Base-by-base conservation (phyloP, 2,888 invertebrate genomes). In the Thelaira solivaga region DNA sequence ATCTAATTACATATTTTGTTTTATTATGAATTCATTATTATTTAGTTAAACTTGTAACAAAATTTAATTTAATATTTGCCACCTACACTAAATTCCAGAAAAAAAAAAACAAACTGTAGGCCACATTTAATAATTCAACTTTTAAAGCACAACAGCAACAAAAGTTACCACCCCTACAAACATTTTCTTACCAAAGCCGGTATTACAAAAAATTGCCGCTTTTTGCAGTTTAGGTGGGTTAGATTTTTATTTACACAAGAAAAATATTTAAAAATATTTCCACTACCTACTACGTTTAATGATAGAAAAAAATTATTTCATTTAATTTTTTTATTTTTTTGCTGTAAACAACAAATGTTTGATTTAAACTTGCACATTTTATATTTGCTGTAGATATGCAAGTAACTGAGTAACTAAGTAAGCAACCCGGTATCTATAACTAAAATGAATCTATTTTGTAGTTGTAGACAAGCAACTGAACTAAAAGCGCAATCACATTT, bases 401-500 rank as follows among this genome's bases (percentile, higher is more conserved):
- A n/a, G n/a, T 53, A 20, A 51, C 5, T 2, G n/a, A 24, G 26
- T 34, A 13, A 10, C 5, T 10, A 5, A 10, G 31, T 2, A n/a
- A 31, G 18, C 31, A 20, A 36, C 26, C 47, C 47, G 13, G n/a
- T 29, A 59, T 64, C 62, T 31, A 22, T n/a, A n/a, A n/a, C n/a
- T n/a, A n/a, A n/a, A n/a, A 34, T 34, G 34, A 4, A 6, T 24
- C 20, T 16, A 13, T 29, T 53, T 24, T 65, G 31, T 43, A 57
- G 24, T 7, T 8, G 39, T 7, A 55, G 24, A 39, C 49, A 10
- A 39, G 16, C n/a, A 29, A 41, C 31, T 34, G 22, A 62, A 55
- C 29, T 57, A 49, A 73, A 73, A 61, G 73, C 73, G 47, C 64
- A 65, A 73, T 64, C 64, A 57, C 47, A 72, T 65, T 51, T 61